Evolutionary conservation across 2,797 vertebrate genomes (phyloP), one percentile per base, ranked within the genome.

Genomic region (Diplodus puntazzo): DNA sequence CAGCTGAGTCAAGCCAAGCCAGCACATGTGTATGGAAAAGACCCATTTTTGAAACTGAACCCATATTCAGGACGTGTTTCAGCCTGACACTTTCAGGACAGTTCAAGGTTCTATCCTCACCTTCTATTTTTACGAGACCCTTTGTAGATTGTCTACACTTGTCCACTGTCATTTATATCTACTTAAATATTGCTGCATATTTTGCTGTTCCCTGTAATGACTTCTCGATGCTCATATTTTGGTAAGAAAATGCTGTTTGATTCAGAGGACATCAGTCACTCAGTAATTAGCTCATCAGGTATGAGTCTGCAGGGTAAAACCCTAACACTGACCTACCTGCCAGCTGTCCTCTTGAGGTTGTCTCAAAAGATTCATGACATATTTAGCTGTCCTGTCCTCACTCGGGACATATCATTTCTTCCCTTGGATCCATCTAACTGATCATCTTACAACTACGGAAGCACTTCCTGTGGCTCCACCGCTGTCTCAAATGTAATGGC

Each of bases 361-460:
- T 25, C 63, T 77, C 52, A 63, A 75, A 87, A 87, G 80, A 87
- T 85, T 83, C 39, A 83, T 80, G 73, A 69, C 60, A 50, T 84
- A 49, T 82, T 86, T 75, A 80, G 83, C 58, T 58, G 27, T 69
- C 50, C 50, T 73, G 34, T 73, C 50, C 50, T 74, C 69, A 55
- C 59, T 54, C 43, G 49, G 66, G 46, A 59, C 49, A 42, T 88
- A 75, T 83, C 46, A 88, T 89, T 88, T 88, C 49, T 82, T 11
- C 20, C 62, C 52, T 76, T 85, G 81, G 79, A 87, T 69, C 20
- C 63, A 52, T 77, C 72, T 81, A 84, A 85, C 83, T 69, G 81
- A 82, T 88, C 86, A 85, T 89, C 85, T 83, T 77, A 50, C 75
- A 58, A 68, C 46, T 80, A 81, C 78, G n/a, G 27, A 11, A 71